Base-by-base conservation (phyloP, 2,797 vertebrate genomes). In the Coranthus polyacanthus region DNA sequence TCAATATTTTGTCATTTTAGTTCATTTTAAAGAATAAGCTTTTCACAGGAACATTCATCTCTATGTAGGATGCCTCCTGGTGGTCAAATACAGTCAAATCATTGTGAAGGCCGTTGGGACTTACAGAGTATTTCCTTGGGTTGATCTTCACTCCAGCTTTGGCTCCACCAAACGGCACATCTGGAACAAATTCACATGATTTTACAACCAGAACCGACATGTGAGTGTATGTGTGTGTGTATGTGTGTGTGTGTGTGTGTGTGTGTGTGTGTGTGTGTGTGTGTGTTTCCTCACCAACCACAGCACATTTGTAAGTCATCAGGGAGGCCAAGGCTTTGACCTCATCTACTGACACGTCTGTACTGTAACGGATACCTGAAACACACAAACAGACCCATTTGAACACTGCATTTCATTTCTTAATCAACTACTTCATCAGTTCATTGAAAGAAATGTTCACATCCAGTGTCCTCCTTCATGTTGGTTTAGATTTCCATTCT, bases 141-240 rank as follows among this genome's bases (percentile, higher is more conserved):
- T 98, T 98, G 88, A 99, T 98, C 90, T 98, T 99, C 79, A 99
- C 96, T 86, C 97, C 97, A 52, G 97, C 97, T 93, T 99, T 99
- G 77, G 97, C 97, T 85, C 97, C 97, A 65, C 97, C 97, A 84
- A 99, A 99, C 45, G 97, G 97, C 66, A 98, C 97, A 94, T 99
- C 97, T 99, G 90, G 54, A 95, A 88, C 13, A 78, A 0, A 72
- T 34, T 5, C 8, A 64, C 1, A 15, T 2, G 6, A 8, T 7
- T 39, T 8, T 2, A 46, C 10, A 1, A 42, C 11, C 3, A 11
- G 1, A 37, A n/a, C 38, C 29, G 36, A 41, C 22, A 26, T 12
- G 38, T 38, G 26, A 11, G 5, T 24, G 39, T 8, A 52, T 36
- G 52, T 21, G 26, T 21, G 53, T 37, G 59, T 17, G 38, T 37